These are phyloP conservation scores for Scaptomyza caliginosa DNA, from an alignment of 2,888 invertebrate species.

Conservation along the genomic window DNA sequence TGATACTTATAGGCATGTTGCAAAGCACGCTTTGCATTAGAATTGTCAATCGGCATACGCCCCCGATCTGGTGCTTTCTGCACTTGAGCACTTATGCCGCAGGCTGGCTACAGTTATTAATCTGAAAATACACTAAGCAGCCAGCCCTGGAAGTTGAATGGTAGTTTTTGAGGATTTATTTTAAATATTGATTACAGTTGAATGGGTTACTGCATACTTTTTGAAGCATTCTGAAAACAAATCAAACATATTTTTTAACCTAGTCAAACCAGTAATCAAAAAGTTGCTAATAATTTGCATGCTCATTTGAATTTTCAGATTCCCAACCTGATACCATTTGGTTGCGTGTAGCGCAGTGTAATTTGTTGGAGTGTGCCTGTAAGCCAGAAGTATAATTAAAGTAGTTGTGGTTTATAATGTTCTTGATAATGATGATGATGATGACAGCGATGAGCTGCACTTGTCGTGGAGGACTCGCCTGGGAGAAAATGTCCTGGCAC, in stretches of 20 bases:
- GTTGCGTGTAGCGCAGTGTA: constrained; percentile 34
- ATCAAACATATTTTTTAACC: not conserved
- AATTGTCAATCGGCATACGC: constrained; percentile 53
- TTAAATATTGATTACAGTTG: not conserved
- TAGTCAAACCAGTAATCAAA: not conserved
- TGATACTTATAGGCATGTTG: constrained; percentile 8
- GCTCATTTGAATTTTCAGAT: too few species aligned
- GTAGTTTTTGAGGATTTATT: not conserved
- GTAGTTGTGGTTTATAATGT: constrained; percentile 61
- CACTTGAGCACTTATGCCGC: constrained; percentile 52
- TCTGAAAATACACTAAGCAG: constrained; percentile 59
- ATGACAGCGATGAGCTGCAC: constrained; percentile 56
- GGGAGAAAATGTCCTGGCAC: constrained; percentile 64
- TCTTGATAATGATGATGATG: constrained; percentile 54
- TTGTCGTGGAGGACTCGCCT: constrained; percentile 63
- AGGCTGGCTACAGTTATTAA: constrained; percentile 70
- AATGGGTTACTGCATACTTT: constrained; percentile 47
- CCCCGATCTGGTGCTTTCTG: constrained; percentile 26
- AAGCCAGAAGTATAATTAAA: constrained; percentile 73
- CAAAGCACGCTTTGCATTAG: constrained; percentile 65
- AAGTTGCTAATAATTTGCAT: not conserved
- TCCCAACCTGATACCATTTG: not conserved
- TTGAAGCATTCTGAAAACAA: constrained; percentile 14
- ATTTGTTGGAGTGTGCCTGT: constrained; percentile 37
- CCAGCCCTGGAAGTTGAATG: not conserved